Percentiles rank a stretch among this genome's conserved stretches.
Conservation (phyloP, 2,113 vertebrate species). For the Uria aalge region DNA sequence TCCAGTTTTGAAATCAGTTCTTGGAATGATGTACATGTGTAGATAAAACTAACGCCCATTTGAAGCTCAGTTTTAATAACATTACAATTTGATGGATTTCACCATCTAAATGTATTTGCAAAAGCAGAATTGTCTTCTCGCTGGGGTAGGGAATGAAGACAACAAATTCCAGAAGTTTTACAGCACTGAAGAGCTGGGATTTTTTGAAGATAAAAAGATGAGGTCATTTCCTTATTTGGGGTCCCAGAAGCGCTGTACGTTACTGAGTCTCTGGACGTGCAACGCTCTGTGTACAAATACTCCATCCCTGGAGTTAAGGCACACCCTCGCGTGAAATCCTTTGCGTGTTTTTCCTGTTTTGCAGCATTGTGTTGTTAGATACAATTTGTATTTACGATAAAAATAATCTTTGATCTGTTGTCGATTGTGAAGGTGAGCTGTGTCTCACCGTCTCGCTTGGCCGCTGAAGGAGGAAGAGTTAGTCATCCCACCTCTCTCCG, state of each 20-base stretch:
- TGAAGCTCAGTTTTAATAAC: neutral
- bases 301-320: neutral
- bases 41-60: neutral
- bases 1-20: neutral
- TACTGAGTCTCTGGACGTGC: neutral
- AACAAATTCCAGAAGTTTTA: neutral
- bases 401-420: neutral
- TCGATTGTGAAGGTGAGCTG: neutral
- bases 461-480: neutral
- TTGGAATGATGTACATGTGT: fast-evolving
- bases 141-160: neutral
- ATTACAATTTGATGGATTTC: too few species aligned
- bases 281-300: neutral
- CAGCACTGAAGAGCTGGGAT: neutral
- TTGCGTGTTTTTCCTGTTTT: neutral
- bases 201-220: neutral
- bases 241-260: neutral
- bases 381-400: neutral
- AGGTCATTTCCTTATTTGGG: neutral
- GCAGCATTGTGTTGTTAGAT: fast-evolving
- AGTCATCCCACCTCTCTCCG: neutral
- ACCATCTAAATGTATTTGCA: neutral
- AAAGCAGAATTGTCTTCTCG: neutral
- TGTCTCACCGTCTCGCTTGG: neutral
- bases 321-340: neutral